These are phyloP conservation scores for Heliothis peltigera DNA, from an alignment of 2,888 invertebrate genomes.

Conservation along the genomic window DNA sequence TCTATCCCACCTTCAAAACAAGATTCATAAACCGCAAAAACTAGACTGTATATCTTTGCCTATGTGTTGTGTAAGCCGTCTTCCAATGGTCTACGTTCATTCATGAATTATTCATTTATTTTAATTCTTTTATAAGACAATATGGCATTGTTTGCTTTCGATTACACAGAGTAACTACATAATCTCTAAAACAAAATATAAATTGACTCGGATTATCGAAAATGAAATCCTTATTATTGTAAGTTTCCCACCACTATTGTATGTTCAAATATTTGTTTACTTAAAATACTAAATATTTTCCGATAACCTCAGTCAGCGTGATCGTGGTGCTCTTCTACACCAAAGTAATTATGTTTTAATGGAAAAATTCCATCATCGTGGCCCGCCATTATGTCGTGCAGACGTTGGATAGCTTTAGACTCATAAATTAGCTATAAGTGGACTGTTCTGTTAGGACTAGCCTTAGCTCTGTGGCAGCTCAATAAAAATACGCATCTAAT, in stretches of 20 bases:
- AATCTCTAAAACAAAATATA: no score
- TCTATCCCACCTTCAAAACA: no score
- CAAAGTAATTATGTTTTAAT: conserved; percentile 41
- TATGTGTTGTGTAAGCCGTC: not conserved
- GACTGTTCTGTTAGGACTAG: conserved; percentile 35
- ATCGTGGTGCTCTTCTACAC: conserved; percentile 28
- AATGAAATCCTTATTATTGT: no score
- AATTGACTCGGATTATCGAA: no score
- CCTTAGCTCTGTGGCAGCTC: conserved; percentile 35
- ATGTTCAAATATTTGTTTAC: not conserved
- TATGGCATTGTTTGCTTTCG: conserved; percentile 5
- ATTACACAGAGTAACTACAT: not conserved
- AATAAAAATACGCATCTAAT: conserved; percentile 43
- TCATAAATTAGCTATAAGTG: conserved; percentile 58
- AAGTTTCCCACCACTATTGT: no score
- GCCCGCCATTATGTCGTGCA: conserved; percentile 19
- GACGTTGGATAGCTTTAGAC: conserved; percentile 23
- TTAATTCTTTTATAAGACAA: conserved; percentile 9
- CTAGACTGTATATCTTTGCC: not conserved
- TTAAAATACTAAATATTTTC: conserved; percentile 9
- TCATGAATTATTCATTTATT: conserved; percentile 37
- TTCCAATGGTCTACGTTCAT: not conserved
- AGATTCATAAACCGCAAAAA: conserved; percentile 1
- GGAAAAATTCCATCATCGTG: conserved; percentile 44
- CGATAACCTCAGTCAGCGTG: conserved; percentile 15